These are phyloP conservation scores for Archips crataeganus DNA, from an alignment of 2,888 invertebrate genomes.

Conservation along the genomic window DNA sequence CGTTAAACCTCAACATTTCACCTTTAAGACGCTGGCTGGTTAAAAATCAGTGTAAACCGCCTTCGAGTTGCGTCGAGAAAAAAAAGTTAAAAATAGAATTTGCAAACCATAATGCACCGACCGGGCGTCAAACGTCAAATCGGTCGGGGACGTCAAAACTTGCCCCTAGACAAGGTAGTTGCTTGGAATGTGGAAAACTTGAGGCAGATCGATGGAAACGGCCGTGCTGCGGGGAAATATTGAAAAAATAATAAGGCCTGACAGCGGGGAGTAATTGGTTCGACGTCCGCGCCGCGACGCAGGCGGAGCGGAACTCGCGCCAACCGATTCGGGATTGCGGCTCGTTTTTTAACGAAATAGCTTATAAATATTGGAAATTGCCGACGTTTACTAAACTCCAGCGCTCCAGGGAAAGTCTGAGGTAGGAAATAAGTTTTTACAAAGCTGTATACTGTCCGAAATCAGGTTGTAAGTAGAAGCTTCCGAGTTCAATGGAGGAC, in stretches of 20 bases:
- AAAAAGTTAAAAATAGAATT: conserved; percentile 33
- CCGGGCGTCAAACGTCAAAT: conserved; percentile 28
- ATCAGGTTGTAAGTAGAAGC: conserved; percentile 12
- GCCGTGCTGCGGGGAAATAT: conserved; percentile 13
- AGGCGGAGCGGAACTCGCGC: conserved; percentile 20
- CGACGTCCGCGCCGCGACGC: conserved; percentile 18
- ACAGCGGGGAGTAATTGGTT: conserved; percentile 17
- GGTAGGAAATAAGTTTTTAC: conserved; percentile 4
- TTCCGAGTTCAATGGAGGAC: conserved; percentile 14
- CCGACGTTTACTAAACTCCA: conserved; percentile 9
- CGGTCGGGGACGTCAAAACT: conserved; percentile 18
- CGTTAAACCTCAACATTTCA: conserved; percentile 17
- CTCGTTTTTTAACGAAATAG: conserved; percentile 21
- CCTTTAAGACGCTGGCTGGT: conserved; percentile 9
- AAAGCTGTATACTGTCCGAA: neutral
- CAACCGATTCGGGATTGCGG: conserved; percentile 20
- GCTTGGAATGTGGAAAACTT: conserved; percentile 13
- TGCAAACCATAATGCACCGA: conserved; percentile 30
- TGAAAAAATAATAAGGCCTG: conserved; percentile 32
- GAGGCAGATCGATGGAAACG: conserved; percentile 27
- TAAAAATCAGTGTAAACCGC: conserved; percentile 8
- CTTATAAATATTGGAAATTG: conserved; percentile 21
- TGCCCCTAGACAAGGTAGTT: conserved; percentile 27
- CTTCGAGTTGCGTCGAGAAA: conserved; percentile 11
- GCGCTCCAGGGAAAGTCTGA: neutral